Conservation (phyloP, 2,113 vertebrate genomes). For the Bothrops jararaca region DNA sequence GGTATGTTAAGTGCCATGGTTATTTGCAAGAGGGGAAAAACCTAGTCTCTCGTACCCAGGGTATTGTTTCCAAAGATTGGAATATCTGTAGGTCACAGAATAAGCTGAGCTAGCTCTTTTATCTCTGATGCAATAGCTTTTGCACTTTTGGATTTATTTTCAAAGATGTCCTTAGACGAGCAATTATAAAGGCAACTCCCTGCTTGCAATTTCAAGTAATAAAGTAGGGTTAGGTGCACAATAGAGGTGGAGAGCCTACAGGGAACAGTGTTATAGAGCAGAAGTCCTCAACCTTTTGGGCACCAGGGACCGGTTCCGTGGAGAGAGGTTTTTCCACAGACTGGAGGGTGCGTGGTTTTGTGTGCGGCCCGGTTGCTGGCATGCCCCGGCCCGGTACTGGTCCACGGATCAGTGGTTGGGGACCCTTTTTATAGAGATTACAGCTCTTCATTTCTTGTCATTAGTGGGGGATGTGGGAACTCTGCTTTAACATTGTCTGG, state of each 20-base stretch:
- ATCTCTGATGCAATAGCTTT: background rate
- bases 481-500: background rate
- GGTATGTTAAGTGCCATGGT: background rate
- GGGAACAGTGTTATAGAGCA: background rate
- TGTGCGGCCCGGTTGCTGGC: too few relatives aligned
- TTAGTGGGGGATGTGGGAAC: background rate
- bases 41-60: background rate
- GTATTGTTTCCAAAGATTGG: background rate
- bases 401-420: too few relatives aligned
- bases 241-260: background rate
- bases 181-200: background rate
- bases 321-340: too few relatives aligned
- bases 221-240: background rate
- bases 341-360: too few relatives aligned
- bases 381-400: too few relatives aligned
- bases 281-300: too few relatives aligned
- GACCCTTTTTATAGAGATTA: too few relatives aligned
- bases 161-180: background rate
- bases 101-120: background rate
- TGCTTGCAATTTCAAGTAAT: background rate
- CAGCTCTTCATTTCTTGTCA: background rate
- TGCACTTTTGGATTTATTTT: background rate
- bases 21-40: background rate
- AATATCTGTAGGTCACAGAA: background rate
- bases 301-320: too few relatives aligned